These are phyloP conservation scores for Salvator merianae DNA, from an alignment of 2,113 vertebrate genomes.

Conservation along the genomic window DNA sequence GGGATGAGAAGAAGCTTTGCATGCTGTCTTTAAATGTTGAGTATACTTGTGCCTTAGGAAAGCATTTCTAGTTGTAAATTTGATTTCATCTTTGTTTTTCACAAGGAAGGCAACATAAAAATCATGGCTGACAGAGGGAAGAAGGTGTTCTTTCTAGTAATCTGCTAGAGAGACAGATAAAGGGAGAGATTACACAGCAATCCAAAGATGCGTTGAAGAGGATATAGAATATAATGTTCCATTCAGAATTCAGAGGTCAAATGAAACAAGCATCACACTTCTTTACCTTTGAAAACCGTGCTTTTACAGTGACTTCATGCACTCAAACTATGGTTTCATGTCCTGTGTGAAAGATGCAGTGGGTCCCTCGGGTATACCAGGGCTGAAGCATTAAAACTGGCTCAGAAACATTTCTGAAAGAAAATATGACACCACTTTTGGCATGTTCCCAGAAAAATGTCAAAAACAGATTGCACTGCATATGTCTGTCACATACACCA, in stretches of 20 bases:
- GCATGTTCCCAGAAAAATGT: not conserved
- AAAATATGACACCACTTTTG: constrained; percentile 22
- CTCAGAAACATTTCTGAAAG: constrained; percentile 13
- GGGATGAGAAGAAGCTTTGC: too few relatives aligned
- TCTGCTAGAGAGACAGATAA: not conserved
- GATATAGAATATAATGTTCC: constrained; percentile 4
- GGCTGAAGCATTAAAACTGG: not conserved
- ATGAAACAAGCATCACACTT: constrained; percentile 9
- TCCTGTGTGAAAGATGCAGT: constrained; percentile 16
- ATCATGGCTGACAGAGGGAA: not conserved
- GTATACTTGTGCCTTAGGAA: too few relatives aligned
- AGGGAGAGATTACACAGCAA: not conserved
- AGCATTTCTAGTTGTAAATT: not conserved
- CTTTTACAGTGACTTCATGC: not conserved
- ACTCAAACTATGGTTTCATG: not conserved
- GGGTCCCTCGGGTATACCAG: not conserved
- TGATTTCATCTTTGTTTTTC: not conserved
- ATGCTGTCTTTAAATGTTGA: too few relatives aligned
- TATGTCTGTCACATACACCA: not conserved
- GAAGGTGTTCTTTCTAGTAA: not conserved
- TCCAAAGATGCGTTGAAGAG: constrained; percentile 2
- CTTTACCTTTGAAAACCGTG: not conserved
- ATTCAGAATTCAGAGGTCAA: constrained; percentile 6
- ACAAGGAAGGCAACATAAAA: not conserved
- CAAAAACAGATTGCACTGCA: not conserved